phyloP scores from a whole-genome alignment of 2,888 invertebrate species.

The Heliconius ismenius region DNA sequence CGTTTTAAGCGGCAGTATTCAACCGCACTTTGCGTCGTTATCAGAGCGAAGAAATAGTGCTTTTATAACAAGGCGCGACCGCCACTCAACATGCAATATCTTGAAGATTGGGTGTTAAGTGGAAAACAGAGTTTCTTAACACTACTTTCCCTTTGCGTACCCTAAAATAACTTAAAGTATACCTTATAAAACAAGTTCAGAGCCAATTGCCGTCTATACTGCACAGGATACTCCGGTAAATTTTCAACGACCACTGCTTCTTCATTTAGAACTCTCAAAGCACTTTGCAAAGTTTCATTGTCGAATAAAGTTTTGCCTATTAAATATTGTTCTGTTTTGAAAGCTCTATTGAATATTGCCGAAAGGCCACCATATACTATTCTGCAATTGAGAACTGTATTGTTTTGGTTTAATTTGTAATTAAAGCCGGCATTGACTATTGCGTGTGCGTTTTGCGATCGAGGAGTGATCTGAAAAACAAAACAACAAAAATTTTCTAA shows the following conservation, averaged over 20 bases:
- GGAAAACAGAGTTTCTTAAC: no score
- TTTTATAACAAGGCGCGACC: no score
- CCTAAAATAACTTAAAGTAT: no score
- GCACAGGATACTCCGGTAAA: slow-evolving; percentile 79
- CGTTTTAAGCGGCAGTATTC: no score
- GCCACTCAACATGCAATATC: no score
- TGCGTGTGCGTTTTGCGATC: slow-evolving; percentile 87
- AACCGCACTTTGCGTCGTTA: no score
- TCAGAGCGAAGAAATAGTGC: no score
- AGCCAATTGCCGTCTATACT: slow-evolving; percentile 82
- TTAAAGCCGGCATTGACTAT: slow-evolving; percentile 88
- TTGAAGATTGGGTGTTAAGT: no score
- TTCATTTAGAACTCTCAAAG: slow-evolving; percentile 50
- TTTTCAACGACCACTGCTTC: slow-evolving; percentile 54
- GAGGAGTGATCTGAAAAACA: slow-evolving; percentile 83
- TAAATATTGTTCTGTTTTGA: slow-evolving; percentile 69
- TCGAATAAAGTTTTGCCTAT: slow-evolving; percentile 61
- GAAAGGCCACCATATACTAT: slow-evolving; percentile 82
- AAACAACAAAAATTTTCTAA: neutral
- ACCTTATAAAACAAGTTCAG: slow-evolving; percentile 84
- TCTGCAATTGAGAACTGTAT: slow-evolving; percentile 62
- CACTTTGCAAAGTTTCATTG: slow-evolving; percentile 63
- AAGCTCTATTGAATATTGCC: slow-evolving; percentile 62
- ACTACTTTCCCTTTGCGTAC: no score
- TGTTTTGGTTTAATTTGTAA: slow-evolving; percentile 68